Evolutionary conservation across 2,888 invertebrate genomes (phyloP).

Genomic region (Anticlea derivata): DNA sequence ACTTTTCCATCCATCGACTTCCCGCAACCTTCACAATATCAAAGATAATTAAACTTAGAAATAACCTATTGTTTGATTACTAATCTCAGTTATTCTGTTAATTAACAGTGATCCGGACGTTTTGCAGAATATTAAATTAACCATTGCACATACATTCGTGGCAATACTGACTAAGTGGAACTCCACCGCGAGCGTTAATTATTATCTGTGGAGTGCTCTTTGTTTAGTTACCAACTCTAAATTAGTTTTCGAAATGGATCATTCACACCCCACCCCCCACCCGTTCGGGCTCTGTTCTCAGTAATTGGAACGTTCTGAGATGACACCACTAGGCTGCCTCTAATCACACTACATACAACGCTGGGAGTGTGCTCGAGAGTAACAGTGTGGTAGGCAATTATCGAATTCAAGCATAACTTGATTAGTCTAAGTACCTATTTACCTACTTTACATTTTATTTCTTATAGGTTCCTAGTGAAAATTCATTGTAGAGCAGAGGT

Average conservation of each 20-base stretch:
- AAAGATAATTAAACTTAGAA: too few species aligned
- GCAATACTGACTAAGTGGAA: conserved; percentile 79
- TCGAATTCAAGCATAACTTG: not conserved
- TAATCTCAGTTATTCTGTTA: conserved; percentile 2
- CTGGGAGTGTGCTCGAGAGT: conserved; percentile 51
- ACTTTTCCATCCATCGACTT: too few species aligned
- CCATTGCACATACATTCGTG: conserved; percentile 70
- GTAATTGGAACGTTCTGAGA: conserved; percentile 83
- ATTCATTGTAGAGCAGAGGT: too few species aligned
- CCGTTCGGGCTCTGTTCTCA: conserved; percentile 54
- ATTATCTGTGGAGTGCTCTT: conserved; percentile 84
- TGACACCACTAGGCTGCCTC: conserved; percentile 80
- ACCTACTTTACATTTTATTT: too few species aligned
- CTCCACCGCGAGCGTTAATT: conserved; percentile 83
- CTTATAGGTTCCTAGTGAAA: too few species aligned
- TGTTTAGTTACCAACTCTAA: conserved; percentile 85
- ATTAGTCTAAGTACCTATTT: too few species aligned
- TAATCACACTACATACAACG: conserved; percentile 74
- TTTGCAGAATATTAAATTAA: conserved; percentile 65
- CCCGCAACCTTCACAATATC: too few species aligned
- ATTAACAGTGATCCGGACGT: conserved; percentile 47
- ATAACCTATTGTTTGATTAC: not conserved
- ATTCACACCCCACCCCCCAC: conserved; percentile 73
- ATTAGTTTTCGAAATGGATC: conserved; percentile 85
- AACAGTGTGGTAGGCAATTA: not conserved